A percentile compares a stretch with the other conserved stretches of the same genome.
phyloP scores from a whole-genome alignment of 2,113 vertebrate species.

The Calidris pugnax region DNA sequence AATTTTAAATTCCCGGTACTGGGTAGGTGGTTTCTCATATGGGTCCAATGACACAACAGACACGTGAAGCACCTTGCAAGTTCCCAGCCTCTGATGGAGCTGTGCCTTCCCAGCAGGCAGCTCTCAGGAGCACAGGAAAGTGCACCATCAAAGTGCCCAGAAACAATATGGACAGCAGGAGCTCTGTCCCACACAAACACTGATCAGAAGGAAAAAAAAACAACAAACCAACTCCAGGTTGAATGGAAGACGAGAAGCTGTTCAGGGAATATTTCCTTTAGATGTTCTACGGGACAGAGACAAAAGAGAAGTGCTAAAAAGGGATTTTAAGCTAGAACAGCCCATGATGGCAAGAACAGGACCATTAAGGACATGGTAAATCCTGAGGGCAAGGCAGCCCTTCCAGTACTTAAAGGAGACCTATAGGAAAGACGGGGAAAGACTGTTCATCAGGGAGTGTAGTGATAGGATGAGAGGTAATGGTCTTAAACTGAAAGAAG shows the following conservation, averaged over 20 bases:
- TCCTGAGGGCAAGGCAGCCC: not conserved
- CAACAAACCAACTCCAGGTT: not conserved
- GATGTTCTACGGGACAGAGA: not conserved
- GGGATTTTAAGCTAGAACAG: not conserved
- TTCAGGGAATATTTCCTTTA: not conserved
- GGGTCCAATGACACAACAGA: not conserved
- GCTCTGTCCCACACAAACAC: not conserved
- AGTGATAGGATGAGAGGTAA: no score
- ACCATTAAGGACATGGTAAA: not conserved
- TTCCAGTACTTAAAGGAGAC: no score
- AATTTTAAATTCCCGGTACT: not conserved
- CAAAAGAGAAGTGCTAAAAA: not conserved
- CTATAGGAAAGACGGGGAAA: no score
- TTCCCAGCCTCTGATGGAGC: not conserved
- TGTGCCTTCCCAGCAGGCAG: not conserved
- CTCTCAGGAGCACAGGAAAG: fast-evolving
- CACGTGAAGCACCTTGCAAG: fast-evolving
- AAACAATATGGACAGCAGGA: not conserved
- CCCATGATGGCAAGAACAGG: not conserved
- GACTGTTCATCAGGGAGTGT: no score
- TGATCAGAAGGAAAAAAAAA: not conserved
- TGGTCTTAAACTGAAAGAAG: no score
- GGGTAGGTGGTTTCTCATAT: not conserved
- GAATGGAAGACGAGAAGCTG: not conserved
- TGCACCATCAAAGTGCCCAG: fast-evolving